These are phyloP conservation scores for Magallana ariakensis DNA, from an alignment of 1,140 invertebrate species.

Conservation along the genomic window DNA sequence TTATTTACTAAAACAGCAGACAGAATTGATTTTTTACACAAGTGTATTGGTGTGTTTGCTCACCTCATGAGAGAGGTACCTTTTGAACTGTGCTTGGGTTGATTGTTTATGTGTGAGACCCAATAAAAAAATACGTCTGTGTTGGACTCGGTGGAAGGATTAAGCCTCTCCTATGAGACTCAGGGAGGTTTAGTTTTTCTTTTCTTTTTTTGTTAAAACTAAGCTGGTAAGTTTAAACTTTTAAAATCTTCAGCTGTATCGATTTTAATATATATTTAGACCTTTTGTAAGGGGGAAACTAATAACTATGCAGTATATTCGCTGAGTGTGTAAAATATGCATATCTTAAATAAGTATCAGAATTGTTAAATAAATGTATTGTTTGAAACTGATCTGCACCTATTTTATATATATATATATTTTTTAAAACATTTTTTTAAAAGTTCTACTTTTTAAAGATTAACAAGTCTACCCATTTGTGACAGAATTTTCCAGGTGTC, in stretches of 20 bases:
- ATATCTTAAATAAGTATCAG: too few relatives aligned
- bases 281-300: too few relatives aligned
- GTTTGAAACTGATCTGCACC: too few relatives aligned
- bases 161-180: background rate
- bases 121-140: background rate
- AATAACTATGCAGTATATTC: too few relatives aligned
- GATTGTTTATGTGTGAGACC: background rate
- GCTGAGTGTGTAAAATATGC: too few relatives aligned
- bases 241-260: background rate
- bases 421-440: too few relatives aligned
- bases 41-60: background rate
- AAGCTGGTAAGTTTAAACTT: conserved; percentile 35
- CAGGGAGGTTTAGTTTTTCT: background rate
- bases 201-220: background rate
- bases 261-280: too few relatives aligned
- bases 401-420: too few relatives aligned
- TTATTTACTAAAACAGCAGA: background rate
- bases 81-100: background rate
- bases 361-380: too few relatives aligned
- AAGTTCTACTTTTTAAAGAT: too few relatives aligned
- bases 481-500: too few relatives aligned
- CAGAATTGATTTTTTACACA: background rate
- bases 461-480: too few relatives aligned
- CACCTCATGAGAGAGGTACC: background rate
- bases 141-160: background rate